These are phyloP conservation scores for Crossocerus cetratus DNA, from an alignment of 2,888 invertebrate genomes.

Conservation along the genomic window DNA sequence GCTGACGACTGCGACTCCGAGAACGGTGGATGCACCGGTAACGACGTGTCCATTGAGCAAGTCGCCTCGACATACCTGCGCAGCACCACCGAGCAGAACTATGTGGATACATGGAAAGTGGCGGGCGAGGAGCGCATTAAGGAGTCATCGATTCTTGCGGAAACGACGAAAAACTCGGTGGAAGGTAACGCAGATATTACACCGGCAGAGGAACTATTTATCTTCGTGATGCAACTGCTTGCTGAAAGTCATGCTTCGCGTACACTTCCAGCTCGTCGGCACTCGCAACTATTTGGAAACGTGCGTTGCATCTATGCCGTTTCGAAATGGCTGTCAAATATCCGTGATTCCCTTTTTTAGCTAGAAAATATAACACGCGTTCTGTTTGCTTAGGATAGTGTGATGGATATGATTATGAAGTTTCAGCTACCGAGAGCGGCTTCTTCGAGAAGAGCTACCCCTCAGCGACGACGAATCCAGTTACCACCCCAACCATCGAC, in stretches of 20 bases:
- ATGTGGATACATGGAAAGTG: constrained; percentile 9
- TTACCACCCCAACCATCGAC: constrained; percentile 4
- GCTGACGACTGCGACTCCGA: constrained; percentile 79
- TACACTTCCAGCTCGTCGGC: background rate
- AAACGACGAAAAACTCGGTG: constrained; percentile 15
- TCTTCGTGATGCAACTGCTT: constrained; percentile 22
- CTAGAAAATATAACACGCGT: background rate
- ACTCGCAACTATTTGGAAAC: background rate
- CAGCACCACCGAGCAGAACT: constrained; percentile 8
- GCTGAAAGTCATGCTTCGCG: constrained; percentile 26
- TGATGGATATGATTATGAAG: background rate
- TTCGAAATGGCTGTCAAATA: constrained; percentile 1
- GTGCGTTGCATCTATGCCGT: background rate
- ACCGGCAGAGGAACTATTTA: constrained; percentile 5
- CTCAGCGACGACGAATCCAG: constrained; percentile 10
- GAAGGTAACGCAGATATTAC: constrained; percentile 29
- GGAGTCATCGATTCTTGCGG: background rate
- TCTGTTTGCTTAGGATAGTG: background rate
- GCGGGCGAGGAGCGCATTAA: background rate
- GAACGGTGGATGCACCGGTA: constrained; percentile 80
- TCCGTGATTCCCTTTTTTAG: background rate
- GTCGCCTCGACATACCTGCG: constrained; percentile 2
- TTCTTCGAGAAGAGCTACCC: constrained; percentile 9
- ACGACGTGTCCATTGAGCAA: constrained; percentile 9
- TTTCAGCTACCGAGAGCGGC: background rate